These are phyloP conservation scores for Cariama cristata DNA, from an alignment of 2,113 vertebrate species.

Conservation along the genomic window DNA sequence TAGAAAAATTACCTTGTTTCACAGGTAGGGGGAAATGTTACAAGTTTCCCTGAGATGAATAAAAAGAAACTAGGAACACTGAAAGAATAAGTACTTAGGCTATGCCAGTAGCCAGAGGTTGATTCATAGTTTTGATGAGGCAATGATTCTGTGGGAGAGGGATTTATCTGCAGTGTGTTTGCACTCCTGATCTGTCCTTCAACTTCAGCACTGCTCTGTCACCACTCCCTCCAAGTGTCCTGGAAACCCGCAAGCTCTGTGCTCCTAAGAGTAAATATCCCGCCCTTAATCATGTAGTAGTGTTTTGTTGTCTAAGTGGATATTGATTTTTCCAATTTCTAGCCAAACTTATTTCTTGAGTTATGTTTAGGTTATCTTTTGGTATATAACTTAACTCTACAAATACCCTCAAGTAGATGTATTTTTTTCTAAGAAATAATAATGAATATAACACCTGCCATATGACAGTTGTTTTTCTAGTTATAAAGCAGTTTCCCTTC, in stretches of 20 bases:
- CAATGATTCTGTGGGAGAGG: neutral
- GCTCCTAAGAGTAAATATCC: neutral
- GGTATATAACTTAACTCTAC: neutral
- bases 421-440: neutral
- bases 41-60: neutral
- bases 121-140: neutral
- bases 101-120: neutral
- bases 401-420: neutral
- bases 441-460: neutral
- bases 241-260: neutral
- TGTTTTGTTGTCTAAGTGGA: neutral
- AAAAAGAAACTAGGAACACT: neutral
- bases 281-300: no score
- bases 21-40: neutral
- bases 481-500: neutral
- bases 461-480: neutral
- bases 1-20: neutral
- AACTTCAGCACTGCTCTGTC: accelerated
- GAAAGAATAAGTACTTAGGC: neutral
- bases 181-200: neutral
- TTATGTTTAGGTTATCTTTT: neutral
- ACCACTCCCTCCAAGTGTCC: neutral
- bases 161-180: neutral
- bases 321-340: neutral
- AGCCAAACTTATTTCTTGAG: neutral